Percentiles rank a stretch among this genome's conserved stretches.
These are phyloP conservation scores for Liasis olivaceus DNA, from an alignment of 2,797 vertebrate species.

Conservation along the genomic window DNA sequence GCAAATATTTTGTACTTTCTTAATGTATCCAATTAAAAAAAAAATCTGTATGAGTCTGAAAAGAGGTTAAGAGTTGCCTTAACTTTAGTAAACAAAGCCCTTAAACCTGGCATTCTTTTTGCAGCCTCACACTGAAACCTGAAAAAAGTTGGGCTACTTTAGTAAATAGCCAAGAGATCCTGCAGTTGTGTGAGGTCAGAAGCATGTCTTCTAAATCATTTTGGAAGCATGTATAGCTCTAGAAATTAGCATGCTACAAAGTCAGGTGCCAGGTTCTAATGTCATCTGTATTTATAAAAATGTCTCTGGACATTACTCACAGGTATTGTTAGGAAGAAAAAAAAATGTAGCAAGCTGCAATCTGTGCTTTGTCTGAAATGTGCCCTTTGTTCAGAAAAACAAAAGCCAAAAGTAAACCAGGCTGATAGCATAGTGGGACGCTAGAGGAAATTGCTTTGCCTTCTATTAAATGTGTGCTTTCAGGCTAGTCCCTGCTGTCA, in stretches of 20 bases:
- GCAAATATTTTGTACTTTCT: neutral
- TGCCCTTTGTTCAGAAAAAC: neutral
- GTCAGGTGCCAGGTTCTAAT: neutral
- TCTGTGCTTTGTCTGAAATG: neutral
- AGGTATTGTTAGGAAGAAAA: neutral
- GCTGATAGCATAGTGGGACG: neutral
- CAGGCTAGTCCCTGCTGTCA: neutral
- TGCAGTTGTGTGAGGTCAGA: neutral
- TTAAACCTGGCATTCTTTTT: neutral
- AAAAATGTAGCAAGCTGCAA: neutral
- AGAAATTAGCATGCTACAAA: neutral
- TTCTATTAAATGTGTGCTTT: neutral
- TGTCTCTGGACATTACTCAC: neutral
- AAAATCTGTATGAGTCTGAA: neutral
- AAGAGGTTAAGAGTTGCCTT: neutral
- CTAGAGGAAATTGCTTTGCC: neutral
- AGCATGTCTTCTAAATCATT: neutral
- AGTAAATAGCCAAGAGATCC: neutral
- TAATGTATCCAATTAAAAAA: neutral
- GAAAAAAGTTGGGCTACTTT: neutral
- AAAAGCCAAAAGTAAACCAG: neutral
- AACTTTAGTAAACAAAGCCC: neutral
- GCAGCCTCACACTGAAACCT: neutral
- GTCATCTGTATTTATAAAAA: neutral
- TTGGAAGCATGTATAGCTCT: neutral